Conservation (phyloP, 2,888 invertebrate species). For the Hemithea aestivaria region DNA sequence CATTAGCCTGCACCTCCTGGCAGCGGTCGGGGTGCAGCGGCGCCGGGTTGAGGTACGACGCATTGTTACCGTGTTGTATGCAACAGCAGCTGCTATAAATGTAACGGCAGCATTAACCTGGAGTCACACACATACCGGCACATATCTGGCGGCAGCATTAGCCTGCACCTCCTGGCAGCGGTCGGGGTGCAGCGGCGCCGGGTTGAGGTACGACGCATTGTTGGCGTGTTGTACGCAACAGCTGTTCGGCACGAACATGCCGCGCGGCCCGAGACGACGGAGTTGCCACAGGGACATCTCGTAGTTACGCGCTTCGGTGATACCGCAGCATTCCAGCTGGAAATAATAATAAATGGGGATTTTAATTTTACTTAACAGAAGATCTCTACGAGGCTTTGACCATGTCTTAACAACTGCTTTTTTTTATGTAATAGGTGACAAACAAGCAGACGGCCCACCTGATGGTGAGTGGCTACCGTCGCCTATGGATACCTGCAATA, state of each 20-base stretch:
- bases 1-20: slow-evolving; percentile 81
- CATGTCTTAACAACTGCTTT: too few relatives aligned
- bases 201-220: slow-evolving; percentile 84
- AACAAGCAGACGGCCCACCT: too few relatives aligned
- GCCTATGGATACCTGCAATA: too few relatives aligned
- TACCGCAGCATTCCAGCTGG: slow-evolving; percentile 89
- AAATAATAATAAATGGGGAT: slow-evolving; percentile 23
- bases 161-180: slow-evolving; percentile 84
- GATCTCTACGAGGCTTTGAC: too few relatives aligned
- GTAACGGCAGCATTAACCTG: too few relatives aligned
- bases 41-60: slow-evolving; percentile 86
- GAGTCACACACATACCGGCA: slow-evolving; percentile 78
- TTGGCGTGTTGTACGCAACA: slow-evolving; percentile 83
- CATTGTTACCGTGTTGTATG: slow-evolving; percentile 77
- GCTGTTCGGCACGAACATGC: slow-evolving; percentile 83
- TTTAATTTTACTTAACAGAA: too few relatives aligned
- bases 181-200: slow-evolving; percentile 84
- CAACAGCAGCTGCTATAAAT: too few relatives aligned
- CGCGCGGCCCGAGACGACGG: slow-evolving; percentile 84
- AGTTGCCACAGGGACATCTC: slow-evolving; percentile 90
- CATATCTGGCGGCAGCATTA: slow-evolving; percentile 79
- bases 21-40: slow-evolving; percentile 86
- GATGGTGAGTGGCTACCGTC: too few relatives aligned
- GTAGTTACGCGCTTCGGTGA: slow-evolving; percentile 87
- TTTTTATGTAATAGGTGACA: too few relatives aligned